Percentiles rank a stretch among this genome's conserved stretches.
phyloP scores from a whole-genome alignment of 1,140 invertebrate species.

The Drosophila triauraria region DNA sequence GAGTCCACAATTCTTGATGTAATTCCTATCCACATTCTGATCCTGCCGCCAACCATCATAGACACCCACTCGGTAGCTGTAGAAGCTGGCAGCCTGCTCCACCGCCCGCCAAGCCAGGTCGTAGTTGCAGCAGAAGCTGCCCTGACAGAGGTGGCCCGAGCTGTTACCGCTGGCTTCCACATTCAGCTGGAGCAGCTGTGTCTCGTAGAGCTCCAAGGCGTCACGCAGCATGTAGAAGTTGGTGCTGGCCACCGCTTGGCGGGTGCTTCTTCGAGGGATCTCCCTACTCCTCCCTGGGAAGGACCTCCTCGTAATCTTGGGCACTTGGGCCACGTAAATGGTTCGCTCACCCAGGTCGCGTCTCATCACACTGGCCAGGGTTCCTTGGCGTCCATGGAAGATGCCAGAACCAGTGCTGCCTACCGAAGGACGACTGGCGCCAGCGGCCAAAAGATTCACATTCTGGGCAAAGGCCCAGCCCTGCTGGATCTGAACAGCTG shows the following conservation, averaged over 20 bases:
- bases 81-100: slow-evolving; percentile 4
- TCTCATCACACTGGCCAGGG: slow-evolving; percentile 54
- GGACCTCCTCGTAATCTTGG: slow-evolving; percentile 32
- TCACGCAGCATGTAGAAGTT: slow-evolving; percentile 63
- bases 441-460: slow-evolving; percentile 86
- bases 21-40: slow-evolving; percentile 47
- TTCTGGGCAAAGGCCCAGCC: slow-evolving; percentile 86
- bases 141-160: slow-evolving; percentile 37
- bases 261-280: neutral
- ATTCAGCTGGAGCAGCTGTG: slow-evolving; percentile 14
- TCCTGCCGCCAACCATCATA: slow-evolving; percentile 71
- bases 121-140: slow-evolving; percentile 66
- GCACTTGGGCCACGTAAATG: slow-evolving; percentile 64
- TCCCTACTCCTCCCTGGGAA: neutral
- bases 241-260: neutral
- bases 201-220: slow-evolving; percentile 57
- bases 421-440: slow-evolving; percentile 76
- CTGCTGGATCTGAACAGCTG: slow-evolving; percentile 85
- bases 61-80: slow-evolving; percentile 61
- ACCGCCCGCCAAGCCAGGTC: slow-evolving; percentile 41
- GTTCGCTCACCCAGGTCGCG: slow-evolving; percentile 42
- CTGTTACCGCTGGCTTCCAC: neutral
- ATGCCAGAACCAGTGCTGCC: slow-evolving; percentile 85
- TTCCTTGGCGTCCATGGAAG: slow-evolving; percentile 76
- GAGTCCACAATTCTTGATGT: slow-evolving; percentile 64